phyloP scores from a whole-genome alignment of 2,797 vertebrate genomes.

The Bradypus variegatus region DNA sequence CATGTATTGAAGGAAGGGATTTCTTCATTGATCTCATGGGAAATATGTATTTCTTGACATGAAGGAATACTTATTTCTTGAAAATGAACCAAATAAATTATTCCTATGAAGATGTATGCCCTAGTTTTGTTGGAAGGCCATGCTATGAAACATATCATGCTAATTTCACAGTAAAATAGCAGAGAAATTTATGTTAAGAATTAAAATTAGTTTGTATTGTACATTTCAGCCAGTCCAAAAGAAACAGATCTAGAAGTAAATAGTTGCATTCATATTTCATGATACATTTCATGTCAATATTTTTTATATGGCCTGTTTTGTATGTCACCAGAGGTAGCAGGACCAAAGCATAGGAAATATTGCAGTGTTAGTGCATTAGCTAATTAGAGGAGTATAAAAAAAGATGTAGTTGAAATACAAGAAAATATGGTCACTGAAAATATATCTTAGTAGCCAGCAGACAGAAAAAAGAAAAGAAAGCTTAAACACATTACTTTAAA shows the following conservation, averaged over 20 bases:
- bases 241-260: neutral
- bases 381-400: neutral
- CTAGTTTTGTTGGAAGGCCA: neutral
- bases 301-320: neutral
- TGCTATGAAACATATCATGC: neutral
- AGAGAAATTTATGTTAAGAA: neutral
- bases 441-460: neutral
- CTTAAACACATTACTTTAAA: neutral
- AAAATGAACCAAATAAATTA: neutral
- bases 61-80: neutral
- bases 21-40: neutral
- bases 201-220: neutral
- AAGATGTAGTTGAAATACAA: neutral
- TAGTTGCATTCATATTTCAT: neutral
- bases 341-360: neutral
- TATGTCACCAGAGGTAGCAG: neutral
- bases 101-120: neutral
- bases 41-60: neutral
- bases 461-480: neutral
- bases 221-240: neutral
- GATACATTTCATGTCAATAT: neutral
- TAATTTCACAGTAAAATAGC: neutral
- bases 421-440: neutral
- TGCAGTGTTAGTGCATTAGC: neutral
- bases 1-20: neutral